phyloP scores from a whole-genome alignment of 1,140 invertebrate genomes.

The Meloidogyne exigua region DNA sequence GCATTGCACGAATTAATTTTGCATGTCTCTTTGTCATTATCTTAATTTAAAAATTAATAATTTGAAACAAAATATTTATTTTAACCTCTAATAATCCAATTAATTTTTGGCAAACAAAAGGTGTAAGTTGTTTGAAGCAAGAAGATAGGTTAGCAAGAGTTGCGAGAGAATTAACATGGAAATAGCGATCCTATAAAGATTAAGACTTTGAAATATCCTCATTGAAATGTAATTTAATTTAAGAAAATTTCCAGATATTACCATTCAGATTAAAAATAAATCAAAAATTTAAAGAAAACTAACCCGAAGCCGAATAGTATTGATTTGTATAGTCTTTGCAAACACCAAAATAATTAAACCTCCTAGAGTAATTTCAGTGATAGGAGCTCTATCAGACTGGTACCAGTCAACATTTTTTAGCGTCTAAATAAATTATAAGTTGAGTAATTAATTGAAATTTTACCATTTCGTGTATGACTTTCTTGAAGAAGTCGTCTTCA shows the following conservation, averaged over 20 bases:
- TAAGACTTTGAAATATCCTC: too few relatives aligned
- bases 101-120: constrained; percentile 86
- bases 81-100: constrained; percentile 62
- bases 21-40: constrained; percentile 52
- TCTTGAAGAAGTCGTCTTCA: constrained; percentile 93
- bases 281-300: constrained; percentile 47
- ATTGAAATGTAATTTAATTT: too few relatives aligned
- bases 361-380: constrained; percentile 73
- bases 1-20: constrained; percentile 53
- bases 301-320: constrained; percentile 89
- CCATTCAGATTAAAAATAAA: too few relatives aligned
- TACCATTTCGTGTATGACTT: constrained; percentile 87
- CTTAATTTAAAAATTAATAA: constrained; percentile 32
- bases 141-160: constrained; percentile 96
- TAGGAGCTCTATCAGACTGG: constrained; percentile 64
- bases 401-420: constrained; percentile 87
- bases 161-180: constrained; percentile 93
- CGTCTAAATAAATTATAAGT: constrained; percentile 69
- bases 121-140: constrained; percentile 87
- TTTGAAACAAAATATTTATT: constrained; percentile 4
- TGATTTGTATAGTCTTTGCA: constrained; percentile 92
- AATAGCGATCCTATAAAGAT: constrained; percentile 78
- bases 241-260: too few relatives aligned
- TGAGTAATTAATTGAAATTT: constrained; percentile 65
- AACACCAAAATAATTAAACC: constrained; percentile 92